Conservation (phyloP, 2,888 invertebrate species). For the Orthosia incerta region DNA sequence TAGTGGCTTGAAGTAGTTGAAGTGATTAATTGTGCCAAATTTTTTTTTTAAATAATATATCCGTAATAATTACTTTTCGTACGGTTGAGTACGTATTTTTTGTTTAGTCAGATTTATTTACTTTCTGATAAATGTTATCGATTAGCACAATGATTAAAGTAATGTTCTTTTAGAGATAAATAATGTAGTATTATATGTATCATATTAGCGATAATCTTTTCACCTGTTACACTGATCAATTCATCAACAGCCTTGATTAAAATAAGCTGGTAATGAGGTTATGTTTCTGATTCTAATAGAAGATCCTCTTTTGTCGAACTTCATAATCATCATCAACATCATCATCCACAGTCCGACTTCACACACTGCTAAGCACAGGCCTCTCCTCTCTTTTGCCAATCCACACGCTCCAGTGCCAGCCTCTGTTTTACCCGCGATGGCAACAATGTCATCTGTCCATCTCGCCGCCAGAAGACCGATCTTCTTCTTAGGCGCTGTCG, state of each 20-base stretch:
- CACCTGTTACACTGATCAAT: not conserved
- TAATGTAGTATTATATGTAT: not conserved
- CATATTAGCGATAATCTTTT: conserved; percentile 1
- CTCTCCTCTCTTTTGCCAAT: too few species aligned
- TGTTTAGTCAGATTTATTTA: conserved; percentile 27
- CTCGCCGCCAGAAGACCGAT: too few species aligned
- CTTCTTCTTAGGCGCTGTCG: too few species aligned
- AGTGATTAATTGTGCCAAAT: too few species aligned
- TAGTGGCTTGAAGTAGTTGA: not conserved
- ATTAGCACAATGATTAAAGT: conserved; percentile 19
- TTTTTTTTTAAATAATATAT: too few species aligned
- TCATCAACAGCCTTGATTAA: not conserved
- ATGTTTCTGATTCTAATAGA: not conserved
- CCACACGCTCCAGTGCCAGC: too few species aligned
- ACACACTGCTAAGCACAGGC: too few species aligned
- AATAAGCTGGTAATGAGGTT: not conserved
- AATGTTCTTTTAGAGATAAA: conserved; percentile 17
- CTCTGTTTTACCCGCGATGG: too few species aligned
- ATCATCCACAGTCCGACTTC: too few species aligned
- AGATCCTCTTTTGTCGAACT: not conserved
- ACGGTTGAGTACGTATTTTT: not conserved
- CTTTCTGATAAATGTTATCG: conserved; percentile 27
- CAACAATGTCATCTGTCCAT: too few species aligned
- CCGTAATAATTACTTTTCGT: not conserved
- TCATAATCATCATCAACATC: too few species aligned